Conservation (phyloP, 2,113 vertebrate genomes). For the Potamarius usumacintae region DNA sequence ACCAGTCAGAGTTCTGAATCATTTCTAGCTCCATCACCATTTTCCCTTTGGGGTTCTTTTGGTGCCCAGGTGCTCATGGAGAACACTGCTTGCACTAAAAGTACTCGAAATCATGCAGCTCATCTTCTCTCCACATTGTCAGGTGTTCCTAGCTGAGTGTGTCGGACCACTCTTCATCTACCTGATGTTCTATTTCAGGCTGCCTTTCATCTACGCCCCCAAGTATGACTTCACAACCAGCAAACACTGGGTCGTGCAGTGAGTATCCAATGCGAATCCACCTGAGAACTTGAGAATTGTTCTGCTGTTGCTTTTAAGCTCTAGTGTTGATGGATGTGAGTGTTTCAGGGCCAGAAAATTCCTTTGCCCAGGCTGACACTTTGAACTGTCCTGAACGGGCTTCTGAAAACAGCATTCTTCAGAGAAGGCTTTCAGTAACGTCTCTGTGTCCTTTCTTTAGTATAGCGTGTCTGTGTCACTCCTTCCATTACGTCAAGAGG, state of each 20-base stretch:
- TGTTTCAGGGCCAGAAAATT: not conserved
- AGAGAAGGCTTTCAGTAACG: slow-evolving; percentile 28
- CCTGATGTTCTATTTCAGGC: slow-evolving; percentile 88
- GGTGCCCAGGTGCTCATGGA: not conserved
- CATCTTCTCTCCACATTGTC: not conserved
- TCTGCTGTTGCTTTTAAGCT: not conserved
- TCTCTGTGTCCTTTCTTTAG: slow-evolving; percentile 61
- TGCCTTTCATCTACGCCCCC: slow-evolving; percentile 86
- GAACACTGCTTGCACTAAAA: not conserved
- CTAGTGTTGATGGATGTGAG: not conserved
- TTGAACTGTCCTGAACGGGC: not conserved
- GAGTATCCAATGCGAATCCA: slow-evolving; percentile 65
- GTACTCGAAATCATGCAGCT: not conserved
- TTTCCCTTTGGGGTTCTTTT: not conserved
- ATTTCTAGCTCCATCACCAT: not conserved
- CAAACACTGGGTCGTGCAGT: slow-evolving; percentile 89
- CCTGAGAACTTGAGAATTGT: not conserved
- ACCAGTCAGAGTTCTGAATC: not conserved
- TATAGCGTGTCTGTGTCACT: slow-evolving; percentile 87
- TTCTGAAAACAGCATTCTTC: not conserved
- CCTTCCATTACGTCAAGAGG: slow-evolving; percentile 87
- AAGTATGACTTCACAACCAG: slow-evolving; percentile 88
- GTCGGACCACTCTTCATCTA: slow-evolving; percentile 86
- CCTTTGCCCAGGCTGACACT: not conserved
- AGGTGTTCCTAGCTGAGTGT: slow-evolving; percentile 91